Base-by-base conservation (phyloP, 2,797 vertebrate genomes). In the Hyperoplus immaculatus region DNA sequence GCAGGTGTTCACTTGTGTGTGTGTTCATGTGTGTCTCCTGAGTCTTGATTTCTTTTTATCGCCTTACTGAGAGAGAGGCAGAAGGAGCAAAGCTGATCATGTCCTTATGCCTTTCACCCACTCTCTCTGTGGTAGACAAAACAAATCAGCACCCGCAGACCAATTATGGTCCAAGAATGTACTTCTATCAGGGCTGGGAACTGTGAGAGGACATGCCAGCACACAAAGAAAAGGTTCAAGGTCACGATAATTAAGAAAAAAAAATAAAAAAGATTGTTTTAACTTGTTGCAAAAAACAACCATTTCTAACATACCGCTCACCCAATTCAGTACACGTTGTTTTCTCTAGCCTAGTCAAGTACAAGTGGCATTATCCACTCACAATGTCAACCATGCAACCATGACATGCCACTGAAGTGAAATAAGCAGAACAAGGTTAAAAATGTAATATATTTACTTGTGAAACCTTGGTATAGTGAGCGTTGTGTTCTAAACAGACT, bases 1-100 rank as follows among this genome's bases (percentile, higher is more conserved):
- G 90, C 94, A 94, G 92, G 92, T 95, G 92, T 84, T 83, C 66
- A 39, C 53, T 7, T 58, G 10, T 77, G 59, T 81, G 56, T 82
- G 62, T 71, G 58, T 72, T 29, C 58, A 67, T 56, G 15, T 57
- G 45, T 50, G 53, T 65, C 47, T 65, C 42, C 76, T 50, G 8
- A 67, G 61, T 63, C 13, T 54, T 70, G 36, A 61, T 38, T 63
- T 65, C 46, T 51, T 50, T 82, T 54, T 58, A 2, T 81, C 47
- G 8, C 41, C 67, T 72, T 43, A 80, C 60, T 49, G 15, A 72
- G 67, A 87, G 16, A 70, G 64, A 10, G 3, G 29, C 1, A 63
- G 47, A 61, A 59, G 36, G 63, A 66, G 61, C 53, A 58, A 67
- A 78, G 64, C 55, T 46, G 65, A 86, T 75, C 66, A 43, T 42